Base-by-base conservation (phyloP, 2,888 invertebrate species). In the Cremastinae sp. region DNA sequence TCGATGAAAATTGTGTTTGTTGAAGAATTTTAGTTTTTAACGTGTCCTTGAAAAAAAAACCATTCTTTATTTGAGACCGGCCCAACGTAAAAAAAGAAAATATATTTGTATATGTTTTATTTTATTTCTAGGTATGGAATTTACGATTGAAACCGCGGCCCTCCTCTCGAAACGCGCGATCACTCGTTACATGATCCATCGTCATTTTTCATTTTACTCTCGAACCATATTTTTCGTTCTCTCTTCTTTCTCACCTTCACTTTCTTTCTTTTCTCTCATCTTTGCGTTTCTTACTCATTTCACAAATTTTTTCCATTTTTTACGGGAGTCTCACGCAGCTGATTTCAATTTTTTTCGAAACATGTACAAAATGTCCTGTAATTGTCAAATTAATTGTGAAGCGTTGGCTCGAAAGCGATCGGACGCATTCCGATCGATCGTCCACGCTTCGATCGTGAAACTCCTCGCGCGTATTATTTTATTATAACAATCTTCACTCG, bases 81-180 rank as follows among this genome's bases (percentile, higher is more conserved):
- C 86, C 87, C 81, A 85, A 79, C 84, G 83, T 85, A 85, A 85
- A 59, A 28, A 64, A 62, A 70, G 49, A 51, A 56, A 28, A 12
- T 51, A 8, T 65, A 43, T 43, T 14, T 16, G 43, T 55, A 43
- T 55, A 72, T 85, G 84, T 87, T 86, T 87, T 84, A 85, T 85
- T 86, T 88, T 87, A 84, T 87, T 88, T 88, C 86, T 89, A 89
- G 90, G 89, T 89, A 89, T 87, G 86, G 88, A 89, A 73, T 78
- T 65, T 86, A 86, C 84, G 86, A 83, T 84, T 82, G 78, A 83
- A 82, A 70, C 81, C 78, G 87, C 88, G 86, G 87, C 88, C 87
- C 87, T 83, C 85, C 86, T 86, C 87, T 88, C 86, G 79, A 81
- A 83, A 85, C 80, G 87, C 87, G 87, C 86, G 88, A 84, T 81